A percentile compares a stretch with the other conserved stretches of the same genome.
Conservation (phyloP, 2,888 invertebrate species). For the Apoda limacodes region DNA sequence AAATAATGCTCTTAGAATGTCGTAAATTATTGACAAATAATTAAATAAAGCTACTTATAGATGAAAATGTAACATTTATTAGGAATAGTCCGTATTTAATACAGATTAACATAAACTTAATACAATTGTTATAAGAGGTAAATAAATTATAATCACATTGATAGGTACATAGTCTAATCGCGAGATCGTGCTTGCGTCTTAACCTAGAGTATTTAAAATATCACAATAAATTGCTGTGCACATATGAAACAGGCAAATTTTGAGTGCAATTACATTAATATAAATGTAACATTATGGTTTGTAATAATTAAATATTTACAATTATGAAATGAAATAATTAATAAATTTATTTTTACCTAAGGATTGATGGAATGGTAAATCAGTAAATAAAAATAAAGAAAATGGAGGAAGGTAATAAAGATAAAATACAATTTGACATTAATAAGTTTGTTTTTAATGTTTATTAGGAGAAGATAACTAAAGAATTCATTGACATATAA, state of each 20-base stretch:
- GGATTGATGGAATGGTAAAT: too few species aligned
- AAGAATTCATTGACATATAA: constrained; percentile 8
- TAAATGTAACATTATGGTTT: constrained; percentile 43
- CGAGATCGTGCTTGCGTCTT: constrained; percentile 60
- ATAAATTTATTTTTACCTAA: constrained; percentile 8
- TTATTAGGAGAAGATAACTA: too few species aligned
- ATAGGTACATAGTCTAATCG: constrained; percentile 58
- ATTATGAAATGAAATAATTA: constrained; percentile 24
- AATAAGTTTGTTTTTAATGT: neutral
- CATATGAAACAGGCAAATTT: constrained; percentile 70
- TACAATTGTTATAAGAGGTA: constrained; percentile 32
- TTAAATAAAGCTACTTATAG: too few species aligned
- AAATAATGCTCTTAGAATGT: constrained; percentile 12
- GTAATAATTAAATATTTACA: constrained; percentile 41
- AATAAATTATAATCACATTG: constrained; percentile 54
- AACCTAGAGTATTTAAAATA: constrained; percentile 67
- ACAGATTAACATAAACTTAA: constrained; percentile 35
- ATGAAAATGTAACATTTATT: too few species aligned
- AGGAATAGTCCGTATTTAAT: constrained; percentile 39
- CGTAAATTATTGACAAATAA: constrained; percentile 23
- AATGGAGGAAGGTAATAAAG: too few species aligned
- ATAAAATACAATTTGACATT: constrained; percentile 1
- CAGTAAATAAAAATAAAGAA: too few species aligned
- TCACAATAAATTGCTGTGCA: constrained; percentile 71
- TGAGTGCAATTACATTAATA: constrained; percentile 66